These are phyloP conservation scores for Cantharis rufa DNA, from an alignment of 2,888 invertebrate species.

Conservation along the genomic window DNA sequence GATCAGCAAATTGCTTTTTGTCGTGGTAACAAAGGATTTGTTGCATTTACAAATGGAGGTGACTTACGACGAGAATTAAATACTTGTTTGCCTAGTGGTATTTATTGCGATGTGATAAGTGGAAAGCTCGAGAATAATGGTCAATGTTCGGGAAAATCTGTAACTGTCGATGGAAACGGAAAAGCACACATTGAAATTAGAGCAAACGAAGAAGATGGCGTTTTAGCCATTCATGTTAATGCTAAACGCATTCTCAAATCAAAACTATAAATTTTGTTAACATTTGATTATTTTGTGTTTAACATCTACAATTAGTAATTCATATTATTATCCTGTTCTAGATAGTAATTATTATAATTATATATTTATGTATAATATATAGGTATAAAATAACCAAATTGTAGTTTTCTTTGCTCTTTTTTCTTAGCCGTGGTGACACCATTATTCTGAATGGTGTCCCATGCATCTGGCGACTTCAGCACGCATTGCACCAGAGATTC, in stretches of 20 bases:
- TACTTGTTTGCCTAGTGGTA: constrained; percentile 75
- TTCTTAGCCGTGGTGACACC: too few relatives aligned
- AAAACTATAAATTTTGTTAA: not conserved
- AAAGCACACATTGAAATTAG: constrained; percentile 62
- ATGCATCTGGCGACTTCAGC: too few relatives aligned
- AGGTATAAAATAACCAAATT: too few relatives aligned
- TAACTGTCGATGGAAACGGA: constrained; percentile 65
- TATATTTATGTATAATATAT: too few relatives aligned
- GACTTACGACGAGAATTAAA: constrained; percentile 65
- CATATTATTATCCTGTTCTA: too few relatives aligned
- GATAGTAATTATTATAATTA: too few relatives aligned
- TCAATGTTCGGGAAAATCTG: constrained; percentile 67
- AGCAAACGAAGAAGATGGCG: constrained; percentile 64
- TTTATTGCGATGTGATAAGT: constrained; percentile 84
- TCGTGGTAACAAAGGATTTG: constrained; percentile 69
- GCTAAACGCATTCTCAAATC: not conserved
- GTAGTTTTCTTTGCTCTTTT: too few relatives aligned
- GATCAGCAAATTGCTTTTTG: constrained; percentile 85
- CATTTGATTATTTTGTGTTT: too few relatives aligned
- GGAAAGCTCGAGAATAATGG: constrained; percentile 62
- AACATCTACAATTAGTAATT: too few relatives aligned
- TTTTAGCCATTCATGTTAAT: constrained; percentile 68
- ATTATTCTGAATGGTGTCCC: too few relatives aligned
- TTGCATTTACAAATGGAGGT: constrained; percentile 74
- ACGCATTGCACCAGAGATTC: too few relatives aligned